phyloP scores from a whole-genome alignment of 2,888 invertebrate species.

The Andrena hattorfiana region DNA sequence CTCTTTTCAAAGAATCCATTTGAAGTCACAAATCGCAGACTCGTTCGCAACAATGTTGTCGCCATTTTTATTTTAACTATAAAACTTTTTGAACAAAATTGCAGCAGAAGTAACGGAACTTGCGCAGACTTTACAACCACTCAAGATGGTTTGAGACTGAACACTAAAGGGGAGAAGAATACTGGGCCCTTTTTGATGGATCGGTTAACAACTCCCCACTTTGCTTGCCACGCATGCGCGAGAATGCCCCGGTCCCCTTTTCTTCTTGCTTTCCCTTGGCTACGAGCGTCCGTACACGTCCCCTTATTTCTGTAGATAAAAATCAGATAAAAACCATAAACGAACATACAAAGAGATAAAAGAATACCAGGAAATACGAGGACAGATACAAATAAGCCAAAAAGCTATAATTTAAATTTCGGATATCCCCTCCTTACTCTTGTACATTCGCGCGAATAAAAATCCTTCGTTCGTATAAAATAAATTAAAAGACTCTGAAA shows the following conservation, averaged over 20 bases:
- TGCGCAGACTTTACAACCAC: not conserved
- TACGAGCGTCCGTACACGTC: conserved; percentile 56
- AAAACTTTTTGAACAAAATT: not conserved
- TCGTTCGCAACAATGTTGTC: conserved; percentile 70
- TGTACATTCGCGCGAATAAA: not conserved
- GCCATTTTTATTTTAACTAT: conserved; percentile 66
- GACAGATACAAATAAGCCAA: not conserved
- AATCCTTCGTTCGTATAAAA: not conserved
- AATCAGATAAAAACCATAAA: conserved; percentile 36
- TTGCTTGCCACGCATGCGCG: conserved; percentile 61
- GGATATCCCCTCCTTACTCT: not conserved
- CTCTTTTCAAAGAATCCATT: conserved; percentile 70
- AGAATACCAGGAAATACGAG: not conserved
- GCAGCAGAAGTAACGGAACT: too few relatives aligned
- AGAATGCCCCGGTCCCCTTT: not conserved
- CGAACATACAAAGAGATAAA: conserved; percentile 13
- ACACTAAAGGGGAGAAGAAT: conserved; percentile 60
- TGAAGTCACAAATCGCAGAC: conserved; percentile 65
- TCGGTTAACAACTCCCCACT: conserved; percentile 59
- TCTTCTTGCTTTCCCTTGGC: not conserved
- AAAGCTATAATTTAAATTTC: not conserved
- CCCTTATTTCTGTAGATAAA: conserved; percentile 36
- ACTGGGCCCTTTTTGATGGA: conserved; percentile 74
- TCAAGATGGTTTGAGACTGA: not conserved
- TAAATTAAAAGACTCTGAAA: not conserved